A percentile compares a stretch with the other conserved stretches of the same genome.
Conservation (phyloP, 2,113 vertebrate genomes). For the Scortum barcoo region DNA sequence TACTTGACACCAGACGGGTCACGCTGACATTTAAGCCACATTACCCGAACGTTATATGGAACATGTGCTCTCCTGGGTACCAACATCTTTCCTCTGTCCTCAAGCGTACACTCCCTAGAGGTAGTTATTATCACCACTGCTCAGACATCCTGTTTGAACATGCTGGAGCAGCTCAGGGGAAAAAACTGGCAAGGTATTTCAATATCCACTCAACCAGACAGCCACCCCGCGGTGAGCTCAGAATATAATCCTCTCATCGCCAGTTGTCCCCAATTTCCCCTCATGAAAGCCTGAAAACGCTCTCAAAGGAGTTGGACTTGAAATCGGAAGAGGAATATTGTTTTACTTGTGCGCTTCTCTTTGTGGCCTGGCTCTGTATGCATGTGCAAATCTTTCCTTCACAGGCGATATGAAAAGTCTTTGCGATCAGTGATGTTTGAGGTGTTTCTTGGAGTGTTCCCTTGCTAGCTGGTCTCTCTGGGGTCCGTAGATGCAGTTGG, state of each 20-base stretch:
- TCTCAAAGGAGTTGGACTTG: not conserved
- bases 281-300: conserved; percentile 5
- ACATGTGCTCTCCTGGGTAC: conserved; percentile 11
- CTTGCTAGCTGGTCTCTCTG: conserved; percentile 67
- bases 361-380: conserved; percentile 30
- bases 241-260: conserved; percentile 54
- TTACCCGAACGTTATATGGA: conserved; percentile 18
- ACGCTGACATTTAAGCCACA: not conserved
- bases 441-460: conserved; percentile 26
- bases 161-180: conserved; percentile 33
- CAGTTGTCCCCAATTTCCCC: conserved; percentile 17
- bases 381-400: conserved; percentile 41
- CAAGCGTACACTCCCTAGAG: conserved; percentile 32
- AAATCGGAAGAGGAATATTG: not conserved
- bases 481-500: conserved; percentile 73
- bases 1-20: conserved; percentile 6
- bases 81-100: conserved; percentile 21
- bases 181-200: conserved; percentile 24
- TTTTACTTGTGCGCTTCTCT: conserved; percentile 30
- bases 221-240: conserved; percentile 27
- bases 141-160: conserved; percentile 53
- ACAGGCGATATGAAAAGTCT: not conserved
- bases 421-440: conserved; percentile 55
- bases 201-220: conserved; percentile 50
- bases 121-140: conserved; percentile 39